phyloP scores from a whole-genome alignment of 1,140 invertebrate genomes.

The Drosophila santomea region DNA sequence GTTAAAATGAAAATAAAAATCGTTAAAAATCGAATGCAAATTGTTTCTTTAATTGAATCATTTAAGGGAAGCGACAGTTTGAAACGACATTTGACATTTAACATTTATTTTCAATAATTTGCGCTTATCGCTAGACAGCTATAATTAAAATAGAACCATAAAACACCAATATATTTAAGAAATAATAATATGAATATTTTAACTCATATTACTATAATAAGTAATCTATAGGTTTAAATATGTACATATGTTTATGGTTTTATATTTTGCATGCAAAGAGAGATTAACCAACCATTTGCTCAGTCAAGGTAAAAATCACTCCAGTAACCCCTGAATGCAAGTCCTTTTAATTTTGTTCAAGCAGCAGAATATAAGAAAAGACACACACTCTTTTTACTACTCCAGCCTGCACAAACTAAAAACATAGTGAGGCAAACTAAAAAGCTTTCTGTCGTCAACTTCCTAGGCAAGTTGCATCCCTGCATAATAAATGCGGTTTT shows the following conservation, averaged over 20 bases:
- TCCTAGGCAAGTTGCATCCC: conserved; percentile 55
- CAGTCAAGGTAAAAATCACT: background rate
- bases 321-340: background rate
- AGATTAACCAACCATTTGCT: conserved; percentile 14
- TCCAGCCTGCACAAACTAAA: conserved; percentile 35
- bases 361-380: conserved; percentile 15
- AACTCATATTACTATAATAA: background rate
- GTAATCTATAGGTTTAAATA: background rate
- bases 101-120: conserved; percentile 78
- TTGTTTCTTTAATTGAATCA: conserved; percentile 82
- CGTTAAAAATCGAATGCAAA: conserved; percentile 59
- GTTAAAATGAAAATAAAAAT: conserved; percentile 35
- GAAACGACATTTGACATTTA: conserved; percentile 44
- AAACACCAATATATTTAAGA: conserved; percentile 35
- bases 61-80: conserved; percentile 45
- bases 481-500: conserved; percentile 68
- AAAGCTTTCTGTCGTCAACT: conserved; percentile 58
- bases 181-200: conserved; percentile 22
- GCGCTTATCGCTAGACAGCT: conserved; percentile 55
- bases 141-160: conserved; percentile 61
- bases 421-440: conserved; percentile 38
- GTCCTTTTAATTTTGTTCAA: conserved; percentile 35
- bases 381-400: conserved; percentile 31
- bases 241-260: background rate
- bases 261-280: background rate